Evolutionary conservation across 1,140 invertebrate species (phyloP), one percentile per base, ranked within the genome.

Genomic region (Metopolophium dirhodum): DNA sequence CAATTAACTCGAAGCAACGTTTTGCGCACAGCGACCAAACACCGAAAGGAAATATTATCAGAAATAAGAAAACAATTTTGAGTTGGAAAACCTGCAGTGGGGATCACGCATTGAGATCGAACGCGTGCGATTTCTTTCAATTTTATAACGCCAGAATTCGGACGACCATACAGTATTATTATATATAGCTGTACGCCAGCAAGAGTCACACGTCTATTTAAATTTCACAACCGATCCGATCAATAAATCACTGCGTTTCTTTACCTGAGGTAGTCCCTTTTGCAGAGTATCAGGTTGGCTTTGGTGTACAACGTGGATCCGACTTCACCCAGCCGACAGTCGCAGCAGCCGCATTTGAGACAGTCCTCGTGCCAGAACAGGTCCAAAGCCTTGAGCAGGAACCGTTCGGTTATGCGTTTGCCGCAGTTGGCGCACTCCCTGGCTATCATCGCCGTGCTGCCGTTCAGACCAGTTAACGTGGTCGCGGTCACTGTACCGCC

Each of bases 361-460:
- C 99, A 99, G 95, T 99, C 99, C 95, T 99, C 99, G 95, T 99
- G 99, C 99, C 99, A 99, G 94, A 98, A 97, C 95, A 99, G 96
- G 95, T 99, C 98, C 94, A 99, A 95, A 11, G 98, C 98, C 95
- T 98, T 97, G 94, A 98, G 96, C 83, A 98, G 96, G 95, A 94
- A 95, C 49, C 95, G 93, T 61, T 95, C 95, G 47, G 95, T 95
- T 93, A 95, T 95, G 87, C 94, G 94, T 94, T 95, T 95, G 30
- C 95, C 95, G 94, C 95, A 95, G 57, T 95, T 94, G 37, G 95
- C 95, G 94, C 95, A 95, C 88, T 95, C 95, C 86, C 95, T 94
- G 41, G 93, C 68, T 51, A 93, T 93, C 91, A 93, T 93, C 7
- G 91, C 82, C 91, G 91, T 93, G 82, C 49, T 35, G 49, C 91